phyloP scores from a whole-genome alignment of 2,797 vertebrate genomes.

The Macropodus opercularis region DNA sequence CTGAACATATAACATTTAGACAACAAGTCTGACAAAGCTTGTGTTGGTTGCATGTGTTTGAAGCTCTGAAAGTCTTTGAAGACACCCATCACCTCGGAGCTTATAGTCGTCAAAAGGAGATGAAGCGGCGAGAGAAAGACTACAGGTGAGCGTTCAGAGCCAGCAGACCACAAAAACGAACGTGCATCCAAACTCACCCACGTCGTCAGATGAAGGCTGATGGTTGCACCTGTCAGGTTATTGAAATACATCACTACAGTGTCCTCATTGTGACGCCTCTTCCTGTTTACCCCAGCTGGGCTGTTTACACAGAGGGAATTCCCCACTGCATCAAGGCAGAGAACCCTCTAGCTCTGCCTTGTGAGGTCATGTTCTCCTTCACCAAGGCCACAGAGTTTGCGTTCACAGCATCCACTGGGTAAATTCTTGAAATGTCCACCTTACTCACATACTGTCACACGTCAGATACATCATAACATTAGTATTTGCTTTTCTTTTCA shows the following conservation, averaged over 20 bases:
- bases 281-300: conserved; percentile 42
- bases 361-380: conserved; percentile 63
- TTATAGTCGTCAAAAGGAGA: conserved; percentile 17
- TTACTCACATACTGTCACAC: background rate
- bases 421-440: background rate
- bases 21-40: background rate
- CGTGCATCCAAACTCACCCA: too few species aligned
- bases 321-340: conserved; percentile 39
- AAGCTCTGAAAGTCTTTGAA: conserved; percentile 26
- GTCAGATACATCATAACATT: background rate
- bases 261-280: too few species aligned
- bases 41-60: background rate
- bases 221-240: too few species aligned
- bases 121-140: conserved; percentile 37
- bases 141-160: conserved; percentile 52
- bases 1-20: too few species aligned
- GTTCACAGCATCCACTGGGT: conserved; percentile 39
- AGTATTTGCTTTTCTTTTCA: background rate
- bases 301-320: conserved; percentile 32
- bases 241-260: too few species aligned
- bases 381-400: conserved; percentile 43
- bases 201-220: too few species aligned
- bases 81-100: conserved; percentile 26
- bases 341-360: background rate
- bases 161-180: background rate